A percentile compares a stretch with the other conserved stretches of the same genome.
Evolutionary conservation across 1,140 invertebrate genomes (phyloP).

Genomic region (Charaxes varanes): DNA sequence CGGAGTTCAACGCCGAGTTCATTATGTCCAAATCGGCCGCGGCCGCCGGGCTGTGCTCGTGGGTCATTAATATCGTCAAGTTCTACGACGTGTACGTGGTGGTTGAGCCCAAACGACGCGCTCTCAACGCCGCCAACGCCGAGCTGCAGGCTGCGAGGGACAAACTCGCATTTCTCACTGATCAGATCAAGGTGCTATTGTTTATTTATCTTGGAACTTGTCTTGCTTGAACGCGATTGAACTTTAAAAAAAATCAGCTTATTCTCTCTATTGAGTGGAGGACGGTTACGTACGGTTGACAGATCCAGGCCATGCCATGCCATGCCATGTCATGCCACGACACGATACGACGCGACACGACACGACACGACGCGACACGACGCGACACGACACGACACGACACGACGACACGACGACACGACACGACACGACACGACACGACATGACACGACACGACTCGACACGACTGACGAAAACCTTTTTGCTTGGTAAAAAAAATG

Average conservation of each 20-base stretch:
- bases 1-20: conserved; percentile 90
- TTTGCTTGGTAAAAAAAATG: too few relatives aligned
- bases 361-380: too few relatives aligned
- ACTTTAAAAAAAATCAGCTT: too few relatives aligned
- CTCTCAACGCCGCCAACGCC: conserved; percentile 87
- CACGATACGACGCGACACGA: too few relatives aligned
- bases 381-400: background rate
- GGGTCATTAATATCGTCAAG: conserved; percentile 94
- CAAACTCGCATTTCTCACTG: conserved; percentile 79
- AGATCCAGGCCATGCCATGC: too few relatives aligned
- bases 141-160: conserved; percentile 87
- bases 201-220: too few relatives aligned
- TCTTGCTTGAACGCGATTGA: too few relatives aligned
- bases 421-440: background rate
- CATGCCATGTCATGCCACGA: too few relatives aligned
- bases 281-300: too few relatives aligned
- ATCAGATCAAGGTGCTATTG: conserved; percentile 70
- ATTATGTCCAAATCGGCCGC: conserved; percentile 91
- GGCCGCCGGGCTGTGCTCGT: conserved; percentile 92
- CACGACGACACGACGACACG: background rate
- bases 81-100: conserved; percentile 95
- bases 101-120: conserved; percentile 92
- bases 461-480: background rate
- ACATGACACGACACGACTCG: background rate
- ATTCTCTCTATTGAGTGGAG: too few relatives aligned